Evolutionary conservation across 2,113 vertebrate species (phyloP), one percentile per base, ranked within the genome.

Genomic region (Carassius carassius): DNA sequence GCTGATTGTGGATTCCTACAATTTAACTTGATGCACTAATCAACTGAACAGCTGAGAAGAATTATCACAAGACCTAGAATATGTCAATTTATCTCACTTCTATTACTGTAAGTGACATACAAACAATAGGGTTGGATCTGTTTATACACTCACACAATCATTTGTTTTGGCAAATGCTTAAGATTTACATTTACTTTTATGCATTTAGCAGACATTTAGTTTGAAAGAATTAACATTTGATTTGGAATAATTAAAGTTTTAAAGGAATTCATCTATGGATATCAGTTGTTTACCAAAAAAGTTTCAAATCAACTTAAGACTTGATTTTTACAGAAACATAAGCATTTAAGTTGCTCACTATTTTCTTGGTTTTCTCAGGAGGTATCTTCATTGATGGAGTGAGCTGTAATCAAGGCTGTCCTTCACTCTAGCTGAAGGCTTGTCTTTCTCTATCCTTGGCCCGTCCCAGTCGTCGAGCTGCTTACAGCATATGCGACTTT

Each of bases 401-500:
- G 37, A 17, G 17, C 41, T 41, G 41, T 5, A 54, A 62, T 79
- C 32, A 25, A 79, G 9, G 11, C 13, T 13, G 32, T 25, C 3
- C 3, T 47, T 63, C 19, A 47, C 7, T 80, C 78, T 63, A 29
- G 13, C n/a, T 47, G 37, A 62, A 44, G 21, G n/a, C 21, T 21
- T 4, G n/a, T 47, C 8, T 12, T 58, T 62, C 7, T 19, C 23
- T 37, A 69, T 63, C 23, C 37, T 49, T 47, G 32, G 37, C 49
- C 44, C 8, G 14, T 37, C 78, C 56, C 78, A 35, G 58, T 80
- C 60, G 16, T 69, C 12, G 2, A 56, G 54, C 72, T 70, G 69
- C 73, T 73, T 47, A 13, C 56, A 83, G 79, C 75, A 75, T 74
- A 79, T 13, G 56, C n/a, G 72, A 86, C 73, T 74, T 85, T 67